These are phyloP conservation scores for Hedychridium roseum DNA, from an alignment of 2,888 invertebrate species.

Conservation along the genomic window DNA sequence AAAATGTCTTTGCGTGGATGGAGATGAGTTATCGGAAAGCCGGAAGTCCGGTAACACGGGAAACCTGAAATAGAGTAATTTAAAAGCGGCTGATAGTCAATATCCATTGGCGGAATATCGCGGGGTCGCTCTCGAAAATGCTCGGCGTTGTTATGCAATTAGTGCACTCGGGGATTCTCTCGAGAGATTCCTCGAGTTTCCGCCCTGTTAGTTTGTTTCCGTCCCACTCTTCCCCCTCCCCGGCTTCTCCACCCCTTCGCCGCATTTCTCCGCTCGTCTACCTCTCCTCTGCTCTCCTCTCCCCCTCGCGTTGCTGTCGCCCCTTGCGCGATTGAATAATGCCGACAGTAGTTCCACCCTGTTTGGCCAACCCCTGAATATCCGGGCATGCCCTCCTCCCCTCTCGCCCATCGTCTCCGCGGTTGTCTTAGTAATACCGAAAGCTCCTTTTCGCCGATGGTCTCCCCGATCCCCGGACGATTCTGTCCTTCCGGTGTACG, in stretches of 20 bases:
- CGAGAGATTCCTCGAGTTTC: constrained; percentile 33
- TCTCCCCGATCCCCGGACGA: constrained; percentile 14
- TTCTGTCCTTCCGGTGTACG: constrained; percentile 4
- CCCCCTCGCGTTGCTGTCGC: constrained; percentile 21
- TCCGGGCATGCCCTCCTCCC: constrained; percentile 28
- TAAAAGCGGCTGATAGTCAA: too few species aligned
- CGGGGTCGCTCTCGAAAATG: too few species aligned
- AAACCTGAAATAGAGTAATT: too few species aligned
- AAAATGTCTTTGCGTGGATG: too few species aligned
- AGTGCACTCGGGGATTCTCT: constrained; percentile 42
- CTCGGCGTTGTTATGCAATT: constrained; percentile 47
- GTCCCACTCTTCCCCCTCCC: constrained; percentile 14
- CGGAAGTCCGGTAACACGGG: too few species aligned
- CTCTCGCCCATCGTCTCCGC: constrained; percentile 1
- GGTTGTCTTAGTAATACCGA: constrained; percentile 19
- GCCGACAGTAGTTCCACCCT: constrained; percentile 43
- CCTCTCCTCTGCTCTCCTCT: constrained; percentile 18
- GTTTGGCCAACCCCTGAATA: too few species aligned
- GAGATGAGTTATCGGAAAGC: too few species aligned
- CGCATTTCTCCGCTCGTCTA: constrained; percentile 21
- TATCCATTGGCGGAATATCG: too few species aligned
- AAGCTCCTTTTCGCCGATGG: constrained; percentile 2
- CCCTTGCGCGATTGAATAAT: constrained; percentile 44
- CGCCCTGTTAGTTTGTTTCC: constrained; percentile 17
- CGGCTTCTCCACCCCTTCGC: constrained; percentile 19